Conservation (phyloP, 2,113 vertebrate species). For the Antechinus flavipes region DNA sequence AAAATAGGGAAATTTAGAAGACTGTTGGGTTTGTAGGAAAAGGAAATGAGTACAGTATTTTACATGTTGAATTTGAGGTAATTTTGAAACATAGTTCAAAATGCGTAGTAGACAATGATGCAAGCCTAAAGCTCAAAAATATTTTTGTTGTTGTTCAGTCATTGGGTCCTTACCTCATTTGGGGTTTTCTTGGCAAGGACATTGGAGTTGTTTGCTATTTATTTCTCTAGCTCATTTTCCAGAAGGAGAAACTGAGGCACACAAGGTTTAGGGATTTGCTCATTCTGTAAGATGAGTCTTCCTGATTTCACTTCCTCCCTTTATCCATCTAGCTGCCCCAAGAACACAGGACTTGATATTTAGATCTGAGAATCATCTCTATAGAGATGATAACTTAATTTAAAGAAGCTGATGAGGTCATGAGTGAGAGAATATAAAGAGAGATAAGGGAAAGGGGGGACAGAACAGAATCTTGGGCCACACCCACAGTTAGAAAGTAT, state of each 20-base stretch:
- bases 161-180: too few species aligned
- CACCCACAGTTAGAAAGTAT: not conserved
- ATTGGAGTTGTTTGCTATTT: too few species aligned
- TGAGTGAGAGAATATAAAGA: not conserved
- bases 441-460: not conserved
- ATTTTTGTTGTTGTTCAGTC: not conserved
- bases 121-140: not conserved
- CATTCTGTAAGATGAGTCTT: not conserved
- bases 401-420: not conserved
- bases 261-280: not conserved
- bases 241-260: not conserved
- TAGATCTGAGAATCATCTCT: not conserved
- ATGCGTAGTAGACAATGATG: not conserved
- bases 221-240: not conserved
- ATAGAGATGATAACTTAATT: not conserved
- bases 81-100: not conserved
- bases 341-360: not conserved
- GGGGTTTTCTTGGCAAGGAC: too few species aligned
- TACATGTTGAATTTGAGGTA: not conserved
- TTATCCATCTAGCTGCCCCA: too few species aligned
- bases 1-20: not conserved
- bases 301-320: not conserved
- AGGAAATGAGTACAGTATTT: not conserved
- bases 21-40: not conserved
- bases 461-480: not conserved